phyloP scores from a whole-genome alignment of 2,113 vertebrate genomes.

The Anser cygnoides region DNA sequence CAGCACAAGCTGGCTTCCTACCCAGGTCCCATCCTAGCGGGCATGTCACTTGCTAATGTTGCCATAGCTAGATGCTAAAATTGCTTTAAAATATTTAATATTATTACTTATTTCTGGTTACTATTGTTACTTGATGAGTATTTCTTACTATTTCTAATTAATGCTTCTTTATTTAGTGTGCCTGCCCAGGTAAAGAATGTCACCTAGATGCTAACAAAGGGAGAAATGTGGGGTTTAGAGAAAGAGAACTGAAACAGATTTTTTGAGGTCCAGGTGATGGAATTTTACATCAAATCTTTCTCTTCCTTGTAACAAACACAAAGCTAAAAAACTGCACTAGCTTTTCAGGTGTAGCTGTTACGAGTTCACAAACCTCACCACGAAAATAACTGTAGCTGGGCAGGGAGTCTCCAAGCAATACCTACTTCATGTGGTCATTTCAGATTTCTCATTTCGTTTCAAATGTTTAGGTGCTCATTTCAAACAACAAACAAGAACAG shows the following conservation, averaged over 20 bases:
- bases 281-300: not conserved
- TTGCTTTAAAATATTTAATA: not conserved
- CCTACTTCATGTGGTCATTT: not conserved
- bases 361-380: not conserved
- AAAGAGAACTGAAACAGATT: not conserved
- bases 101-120: not conserved
- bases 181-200: not conserved
- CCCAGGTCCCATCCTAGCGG: not conserved
- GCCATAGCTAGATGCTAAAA: not conserved
- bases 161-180: not conserved
- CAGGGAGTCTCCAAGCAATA: slow-evolving; percentile 6
- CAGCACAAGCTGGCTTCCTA: not conserved
- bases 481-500: not conserved
- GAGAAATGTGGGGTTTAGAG: not conserved
- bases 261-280: not conserved
- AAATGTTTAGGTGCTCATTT: not conserved
- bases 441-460: not conserved
- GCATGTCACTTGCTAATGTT: not conserved
- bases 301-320: not conserved
- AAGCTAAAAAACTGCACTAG: not conserved
- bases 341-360: not conserved
- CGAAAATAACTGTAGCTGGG: not conserved
- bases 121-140: not conserved
- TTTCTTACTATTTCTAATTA: not conserved
- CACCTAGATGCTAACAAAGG: not conserved